Evolutionary conservation across 2,113 vertebrate genomes (phyloP).

Genomic region (Labeo rohita): DNA sequence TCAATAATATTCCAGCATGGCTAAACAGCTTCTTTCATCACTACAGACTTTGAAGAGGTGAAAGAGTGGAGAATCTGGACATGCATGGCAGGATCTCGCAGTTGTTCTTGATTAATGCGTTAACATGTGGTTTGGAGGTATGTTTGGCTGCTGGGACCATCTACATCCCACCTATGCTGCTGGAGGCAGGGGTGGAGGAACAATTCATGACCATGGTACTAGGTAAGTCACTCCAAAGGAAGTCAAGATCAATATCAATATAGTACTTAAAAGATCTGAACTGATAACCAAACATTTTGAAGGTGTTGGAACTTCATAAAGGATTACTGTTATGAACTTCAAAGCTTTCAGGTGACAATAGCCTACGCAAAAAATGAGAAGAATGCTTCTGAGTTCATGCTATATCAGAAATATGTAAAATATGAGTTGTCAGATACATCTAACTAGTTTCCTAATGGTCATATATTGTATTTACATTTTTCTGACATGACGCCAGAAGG

Average conservation of each 20-base stretch:
- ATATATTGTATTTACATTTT: background rate
- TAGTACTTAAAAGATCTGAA: background rate
- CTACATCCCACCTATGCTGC: conserved; percentile 83
- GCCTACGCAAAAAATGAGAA: too few species aligned
- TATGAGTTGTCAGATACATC: background rate
- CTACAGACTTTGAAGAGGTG: background rate
- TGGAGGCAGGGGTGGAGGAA: conserved; percentile 86
- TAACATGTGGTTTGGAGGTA: conserved; percentile 88
- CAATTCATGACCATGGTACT: conserved; percentile 92
- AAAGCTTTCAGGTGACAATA: background rate
- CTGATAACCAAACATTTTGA: background rate
- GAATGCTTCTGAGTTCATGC: too few species aligned
- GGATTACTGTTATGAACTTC: too few species aligned
- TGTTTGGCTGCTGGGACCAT: conserved; percentile 86
- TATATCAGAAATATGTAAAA: background rate
- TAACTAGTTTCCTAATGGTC: background rate
- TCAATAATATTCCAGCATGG: background rate
- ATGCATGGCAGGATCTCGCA: conserved; percentile 71
- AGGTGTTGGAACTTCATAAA: background rate
- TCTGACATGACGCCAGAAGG: too few species aligned
- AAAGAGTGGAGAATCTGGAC: conserved; percentile 54
- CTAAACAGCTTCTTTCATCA: background rate
- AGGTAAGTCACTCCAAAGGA: conserved; percentile 70
- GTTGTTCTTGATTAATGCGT: conserved; percentile 82
- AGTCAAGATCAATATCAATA: too few species aligned